Conservation (phyloP, 2,113 vertebrate species). For the Serilophus lunatus region DNA sequence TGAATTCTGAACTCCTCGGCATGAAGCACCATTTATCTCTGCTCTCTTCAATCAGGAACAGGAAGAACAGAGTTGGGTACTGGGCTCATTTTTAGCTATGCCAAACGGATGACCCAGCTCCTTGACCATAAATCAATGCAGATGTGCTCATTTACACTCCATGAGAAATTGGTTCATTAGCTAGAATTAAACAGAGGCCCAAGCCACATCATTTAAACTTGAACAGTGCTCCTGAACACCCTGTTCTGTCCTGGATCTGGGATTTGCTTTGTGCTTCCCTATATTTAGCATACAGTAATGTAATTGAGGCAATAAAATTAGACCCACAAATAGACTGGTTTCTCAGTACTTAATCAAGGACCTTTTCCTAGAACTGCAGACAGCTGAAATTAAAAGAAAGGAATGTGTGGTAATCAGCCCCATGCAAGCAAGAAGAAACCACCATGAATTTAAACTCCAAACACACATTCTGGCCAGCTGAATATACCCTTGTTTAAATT, state of each 20-base stretch:
- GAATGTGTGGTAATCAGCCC: conserved; percentile 58
- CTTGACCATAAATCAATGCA: conserved; percentile 28
- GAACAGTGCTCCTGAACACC: conserved; percentile 25
- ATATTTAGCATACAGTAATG: conserved; percentile 68
- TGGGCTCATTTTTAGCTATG: conserved; percentile 1
- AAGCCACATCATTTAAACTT: not conserved
- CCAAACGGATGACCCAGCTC: not conserved
- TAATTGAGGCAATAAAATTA: conserved; percentile 56
- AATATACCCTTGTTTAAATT: conserved; percentile 2
- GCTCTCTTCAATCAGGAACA: not conserved
- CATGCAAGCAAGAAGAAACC: conserved; percentile 27
- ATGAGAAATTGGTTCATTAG: conserved; percentile 17
- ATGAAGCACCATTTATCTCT: not conserved
- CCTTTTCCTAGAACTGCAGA: conserved; percentile 63
- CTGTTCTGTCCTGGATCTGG: conserved; percentile 34
- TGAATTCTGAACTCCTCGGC: not conserved
- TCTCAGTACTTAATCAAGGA: conserved; percentile 56
- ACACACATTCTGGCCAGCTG: not conserved
- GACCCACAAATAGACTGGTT: conserved; percentile 51
- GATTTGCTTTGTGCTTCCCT: conserved; percentile 37
- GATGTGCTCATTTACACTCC: conserved; percentile 14
- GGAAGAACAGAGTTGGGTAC: not conserved
- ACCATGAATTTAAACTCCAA: conserved; percentile 14
- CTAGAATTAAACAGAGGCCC: conserved; percentile 17
- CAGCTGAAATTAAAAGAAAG: conserved; percentile 61